A percentile compares a stretch with the other conserved stretches of the same genome.
Conservation (phyloP, 2,113 vertebrate species). For the Ahaetulla prasina region DNA sequence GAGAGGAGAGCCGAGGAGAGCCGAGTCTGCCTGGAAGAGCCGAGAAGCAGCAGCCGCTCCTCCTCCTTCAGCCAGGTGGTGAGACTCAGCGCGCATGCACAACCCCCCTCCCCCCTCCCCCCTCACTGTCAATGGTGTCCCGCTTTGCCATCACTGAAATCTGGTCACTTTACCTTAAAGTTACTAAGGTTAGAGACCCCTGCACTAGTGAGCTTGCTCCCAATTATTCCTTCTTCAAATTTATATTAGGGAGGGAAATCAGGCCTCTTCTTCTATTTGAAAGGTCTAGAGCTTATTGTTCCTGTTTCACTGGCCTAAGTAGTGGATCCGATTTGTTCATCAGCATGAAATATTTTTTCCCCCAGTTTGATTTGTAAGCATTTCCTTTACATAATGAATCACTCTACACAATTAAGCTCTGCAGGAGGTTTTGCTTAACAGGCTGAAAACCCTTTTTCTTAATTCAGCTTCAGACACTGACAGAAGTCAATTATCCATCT, state of each 20-base stretch:
- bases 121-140: no score
- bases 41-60: no score
- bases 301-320: background rate
- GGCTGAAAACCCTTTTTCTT: conserved; percentile 20
- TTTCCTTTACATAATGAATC: conserved; percentile 31
- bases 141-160: no score
- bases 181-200: no score
- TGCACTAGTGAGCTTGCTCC: background rate
- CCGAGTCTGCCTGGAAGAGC: no score
- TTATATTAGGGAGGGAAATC: background rate
- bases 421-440: conserved; percentile 23
- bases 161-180: no score
- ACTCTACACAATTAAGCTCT: conserved; percentile 30
- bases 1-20: no score
- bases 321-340: background rate
- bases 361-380: background rate
- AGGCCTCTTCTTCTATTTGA: background rate
- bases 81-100: no score
- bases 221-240: background rate
- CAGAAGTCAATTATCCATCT: conserved; percentile 22
- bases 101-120: no score
- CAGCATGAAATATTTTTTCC: conserved; percentile 20
- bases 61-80: no score
- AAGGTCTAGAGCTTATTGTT: background rate
- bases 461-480: conserved; percentile 40